phyloP scores from a whole-genome alignment of 1,140 invertebrate species.

The Probaryconus sp. region DNA sequence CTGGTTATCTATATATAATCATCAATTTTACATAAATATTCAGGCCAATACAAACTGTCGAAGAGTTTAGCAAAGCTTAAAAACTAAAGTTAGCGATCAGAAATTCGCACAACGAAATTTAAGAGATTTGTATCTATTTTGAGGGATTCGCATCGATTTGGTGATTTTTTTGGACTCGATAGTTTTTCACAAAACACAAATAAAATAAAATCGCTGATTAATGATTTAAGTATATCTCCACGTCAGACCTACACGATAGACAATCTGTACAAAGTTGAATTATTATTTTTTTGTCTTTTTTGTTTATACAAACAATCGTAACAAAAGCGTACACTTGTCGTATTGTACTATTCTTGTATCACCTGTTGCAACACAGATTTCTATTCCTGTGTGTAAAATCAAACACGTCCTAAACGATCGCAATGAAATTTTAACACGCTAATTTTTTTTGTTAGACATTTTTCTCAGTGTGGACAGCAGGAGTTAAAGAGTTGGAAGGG shows the following conservation, averaged over 20 bases:
- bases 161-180: not conserved
- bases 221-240: no score
- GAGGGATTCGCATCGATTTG: no score
- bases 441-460: conserved; percentile 30
- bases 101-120: no score
- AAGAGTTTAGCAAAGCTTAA: no score
- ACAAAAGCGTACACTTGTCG: conserved; percentile 37
- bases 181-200: no score
- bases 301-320: conserved; percentile 52
- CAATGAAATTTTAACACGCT: conserved; percentile 24
- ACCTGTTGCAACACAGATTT: conserved; percentile 33
- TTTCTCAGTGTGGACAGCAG: conserved; percentile 11
- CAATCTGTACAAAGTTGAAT: conserved; percentile 51
- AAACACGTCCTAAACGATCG: no score
- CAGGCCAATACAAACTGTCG: no score
- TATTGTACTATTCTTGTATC: conserved; percentile 31
- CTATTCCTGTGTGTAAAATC: conserved; percentile 14
- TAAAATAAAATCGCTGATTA: no score
- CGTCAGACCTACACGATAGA: conserved; percentile 35
- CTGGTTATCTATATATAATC: no score
- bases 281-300: conserved; percentile 29
- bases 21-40: no score
- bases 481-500: not conserved
- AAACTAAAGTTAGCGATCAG: no score
- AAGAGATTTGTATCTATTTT: no score